A percentile compares a stretch with the other conserved stretches of the same genome.
Evolutionary conservation across 2,797 vertebrate genomes (phyloP).

Genomic region (Orestias chungarensis): DNA sequence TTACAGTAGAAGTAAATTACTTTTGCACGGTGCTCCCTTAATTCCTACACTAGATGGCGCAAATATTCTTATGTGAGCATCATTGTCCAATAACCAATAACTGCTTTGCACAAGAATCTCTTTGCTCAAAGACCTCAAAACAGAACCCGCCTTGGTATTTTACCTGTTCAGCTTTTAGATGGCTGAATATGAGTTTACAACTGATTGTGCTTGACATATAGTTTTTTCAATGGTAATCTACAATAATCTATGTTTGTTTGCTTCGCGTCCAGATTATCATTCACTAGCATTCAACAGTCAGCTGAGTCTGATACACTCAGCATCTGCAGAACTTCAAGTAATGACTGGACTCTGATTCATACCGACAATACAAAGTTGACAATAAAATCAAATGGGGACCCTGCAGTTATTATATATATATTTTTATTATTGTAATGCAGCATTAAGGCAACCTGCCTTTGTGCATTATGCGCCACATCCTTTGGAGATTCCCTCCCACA

Average conservation of each 20-base stretch:
- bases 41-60: slow-evolving; percentile 62
- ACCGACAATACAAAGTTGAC: neutral
- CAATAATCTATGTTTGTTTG: neutral
- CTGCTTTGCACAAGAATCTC: neutral
- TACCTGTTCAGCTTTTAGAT: neutral
- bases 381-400: neutral
- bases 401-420: too few relatives aligned
- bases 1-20: neutral
- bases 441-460: neutral
- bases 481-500: slow-evolving; percentile 4
- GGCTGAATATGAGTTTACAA: neutral
- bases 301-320: neutral
- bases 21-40: neutral
- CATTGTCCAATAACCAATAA: neutral
- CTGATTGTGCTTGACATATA: neutral
- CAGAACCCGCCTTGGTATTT: neutral
- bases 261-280: neutral
- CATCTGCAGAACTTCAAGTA: neutral
- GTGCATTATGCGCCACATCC: neutral
- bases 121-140: neutral
- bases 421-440: too few relatives aligned
- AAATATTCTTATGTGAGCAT: neutral
- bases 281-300: neutral
- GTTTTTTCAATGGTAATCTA: neutral
- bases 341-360: neutral